Evolutionary conservation across 2,113 vertebrate genomes (phyloP).

Genomic region (Crocuta crocuta): DNA sequence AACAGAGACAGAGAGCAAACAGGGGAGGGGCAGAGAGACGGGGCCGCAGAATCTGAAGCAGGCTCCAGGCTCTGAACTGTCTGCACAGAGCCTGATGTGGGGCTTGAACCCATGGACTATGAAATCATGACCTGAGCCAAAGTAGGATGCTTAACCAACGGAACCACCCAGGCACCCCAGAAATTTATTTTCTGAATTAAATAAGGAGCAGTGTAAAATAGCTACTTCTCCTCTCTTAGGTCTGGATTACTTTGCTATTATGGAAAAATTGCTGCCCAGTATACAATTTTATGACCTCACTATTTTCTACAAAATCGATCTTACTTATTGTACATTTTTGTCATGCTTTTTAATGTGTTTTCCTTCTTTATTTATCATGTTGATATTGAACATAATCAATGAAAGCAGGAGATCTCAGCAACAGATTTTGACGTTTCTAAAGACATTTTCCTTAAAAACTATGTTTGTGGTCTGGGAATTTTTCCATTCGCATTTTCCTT

Average conservation of each 20-base stretch:
- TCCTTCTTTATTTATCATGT: neutral
- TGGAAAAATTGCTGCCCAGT: neutral
- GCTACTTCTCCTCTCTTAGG: neutral
- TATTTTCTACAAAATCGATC: neutral
- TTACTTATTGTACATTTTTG: neutral
- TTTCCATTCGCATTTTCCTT: conserved; percentile 45
- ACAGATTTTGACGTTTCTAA: conserved; percentile 7
- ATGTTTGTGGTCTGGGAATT: neutral
- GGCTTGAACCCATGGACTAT: too few relatives aligned
- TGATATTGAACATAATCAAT: neutral
- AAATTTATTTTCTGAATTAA: neutral
- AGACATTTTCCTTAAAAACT: neutral
- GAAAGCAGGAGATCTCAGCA: neutral
- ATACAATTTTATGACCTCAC: neutral
- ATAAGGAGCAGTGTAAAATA: neutral
- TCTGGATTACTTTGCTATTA: neutral
- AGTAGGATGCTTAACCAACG: too few relatives aligned
- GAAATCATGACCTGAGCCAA: too few relatives aligned
- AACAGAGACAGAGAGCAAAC: too few relatives aligned
- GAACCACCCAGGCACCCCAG: too few relatives aligned
- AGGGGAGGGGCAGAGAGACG: too few relatives aligned
- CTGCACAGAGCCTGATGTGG: too few relatives aligned
- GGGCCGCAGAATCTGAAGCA: too few relatives aligned
- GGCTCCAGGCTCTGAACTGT: too few relatives aligned
- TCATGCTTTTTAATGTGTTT: neutral